Conservation (phyloP, 1,140 invertebrate genomes). For the Andricus grossulariae region DNA sequence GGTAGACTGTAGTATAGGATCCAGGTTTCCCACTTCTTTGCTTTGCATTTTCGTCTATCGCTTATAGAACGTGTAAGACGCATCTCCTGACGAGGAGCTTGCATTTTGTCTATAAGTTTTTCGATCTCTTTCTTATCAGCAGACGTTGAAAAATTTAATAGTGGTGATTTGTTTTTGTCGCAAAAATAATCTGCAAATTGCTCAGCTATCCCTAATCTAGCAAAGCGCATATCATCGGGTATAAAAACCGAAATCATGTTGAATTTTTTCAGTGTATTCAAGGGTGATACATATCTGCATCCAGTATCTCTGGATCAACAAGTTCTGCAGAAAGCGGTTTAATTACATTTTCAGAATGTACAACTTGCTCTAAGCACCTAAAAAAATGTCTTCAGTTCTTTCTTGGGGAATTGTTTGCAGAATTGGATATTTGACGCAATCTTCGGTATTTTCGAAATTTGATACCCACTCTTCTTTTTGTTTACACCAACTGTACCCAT, state of each 20-base stretch:
- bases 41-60: slow-evolving; percentile 39
- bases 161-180: no score
- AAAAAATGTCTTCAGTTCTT: slow-evolving; percentile 31
- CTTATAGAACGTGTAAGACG: slow-evolving; percentile 34
- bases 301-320: slow-evolving; percentile 24
- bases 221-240: slow-evolving; percentile 46
- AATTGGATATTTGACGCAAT: slow-evolving; percentile 31
- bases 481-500: slow-evolving; percentile 35
- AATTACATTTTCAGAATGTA: neutral
- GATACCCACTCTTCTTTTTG: slow-evolving; percentile 9
- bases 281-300: slow-evolving; percentile 36
- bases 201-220: slow-evolving; percentile 35
- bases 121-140: no score
- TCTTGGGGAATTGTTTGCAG: neutral
- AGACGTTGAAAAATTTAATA: neutral
- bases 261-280: slow-evolving; percentile 29
- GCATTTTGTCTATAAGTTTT: slow-evolving; percentile 1
- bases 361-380: slow-evolving; percentile 1
- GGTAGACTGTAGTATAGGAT: slow-evolving; percentile 37
- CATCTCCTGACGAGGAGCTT: slow-evolving; percentile 33
- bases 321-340: neutral
- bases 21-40: slow-evolving; percentile 43
- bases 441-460: neutral
- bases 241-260: slow-evolving; percentile 38
- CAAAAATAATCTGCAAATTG: slow-evolving; percentile 46